These are phyloP conservation scores for Hepsetus odoe DNA, from an alignment of 2,113 vertebrate genomes.

Conservation along the genomic window DNA sequence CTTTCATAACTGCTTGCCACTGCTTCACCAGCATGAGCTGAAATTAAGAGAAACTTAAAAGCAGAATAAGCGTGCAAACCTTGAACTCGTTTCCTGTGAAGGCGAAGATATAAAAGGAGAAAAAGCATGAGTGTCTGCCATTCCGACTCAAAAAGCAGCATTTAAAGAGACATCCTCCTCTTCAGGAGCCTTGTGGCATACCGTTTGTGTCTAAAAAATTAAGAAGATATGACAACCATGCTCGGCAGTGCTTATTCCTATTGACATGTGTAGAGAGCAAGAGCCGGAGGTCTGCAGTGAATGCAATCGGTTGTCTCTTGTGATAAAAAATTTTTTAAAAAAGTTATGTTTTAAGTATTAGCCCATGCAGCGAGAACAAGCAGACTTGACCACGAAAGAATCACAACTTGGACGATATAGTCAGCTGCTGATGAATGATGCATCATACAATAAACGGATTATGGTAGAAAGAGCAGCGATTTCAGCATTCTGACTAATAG, in stretches of 20 bases:
- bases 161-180: constrained; percentile 15
- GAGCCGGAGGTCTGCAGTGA: constrained; percentile 56
- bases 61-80: background rate
- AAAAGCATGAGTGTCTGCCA: constrained; percentile 4
- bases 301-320: constrained; percentile 49
- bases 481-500: background rate
- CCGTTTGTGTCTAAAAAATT: constrained; percentile 50
- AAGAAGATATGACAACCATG: constrained; percentile 58
- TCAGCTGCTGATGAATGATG: background rate
- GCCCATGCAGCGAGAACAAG: background rate
- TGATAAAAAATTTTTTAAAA: background rate
- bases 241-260: constrained; percentile 57
- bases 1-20: background rate
- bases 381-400: background rate
- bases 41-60: background rate
- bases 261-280: constrained; percentile 58
- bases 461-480: background rate
- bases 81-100: background rate
- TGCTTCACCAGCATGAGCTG: background rate
- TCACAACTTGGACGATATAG: background rate
- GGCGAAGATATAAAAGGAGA: background rate
- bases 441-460: background rate
- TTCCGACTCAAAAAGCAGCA: constrained; percentile 25
- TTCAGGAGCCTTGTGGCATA: constrained; percentile 50
- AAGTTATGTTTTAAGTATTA: background rate